A percentile compares a stretch with the other conserved stretches of the same genome.
Evolutionary conservation across 2,888 invertebrate species (phyloP).

Genomic region (Pyrgus malvae): DNA sequence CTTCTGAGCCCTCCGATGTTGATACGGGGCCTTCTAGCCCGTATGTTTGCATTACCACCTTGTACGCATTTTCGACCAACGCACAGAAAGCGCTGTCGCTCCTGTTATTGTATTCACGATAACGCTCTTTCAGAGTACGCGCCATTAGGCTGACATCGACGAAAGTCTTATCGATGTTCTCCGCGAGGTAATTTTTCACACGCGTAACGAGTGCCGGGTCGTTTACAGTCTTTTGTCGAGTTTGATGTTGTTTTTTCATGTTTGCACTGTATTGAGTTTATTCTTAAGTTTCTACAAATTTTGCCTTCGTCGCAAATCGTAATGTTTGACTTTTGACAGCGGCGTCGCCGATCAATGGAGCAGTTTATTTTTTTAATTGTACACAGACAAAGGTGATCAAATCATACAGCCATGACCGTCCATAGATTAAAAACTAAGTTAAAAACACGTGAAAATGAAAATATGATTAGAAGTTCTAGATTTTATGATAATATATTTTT

Average conservation of each 20-base stretch:
- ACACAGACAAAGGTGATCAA: not conserved
- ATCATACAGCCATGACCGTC: too few relatives aligned
- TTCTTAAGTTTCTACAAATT: constrained; percentile 27
- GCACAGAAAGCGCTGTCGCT: constrained; percentile 90
- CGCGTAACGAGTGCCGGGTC: constrained; percentile 83
- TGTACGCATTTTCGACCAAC: constrained; percentile 89
- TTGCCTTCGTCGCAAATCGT: constrained; percentile 47
- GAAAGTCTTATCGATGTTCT: constrained; percentile 89
- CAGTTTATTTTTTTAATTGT: not conserved
- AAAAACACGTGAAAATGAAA: too few relatives aligned
- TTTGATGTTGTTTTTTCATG: constrained; percentile 79
- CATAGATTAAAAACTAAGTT: too few relatives aligned
- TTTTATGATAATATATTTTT: not conserved
- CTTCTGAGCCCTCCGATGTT: constrained; percentile 82
- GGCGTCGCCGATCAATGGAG: constrained; percentile 28
- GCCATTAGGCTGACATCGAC: constrained; percentile 93
- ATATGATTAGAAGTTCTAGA: not conserved
- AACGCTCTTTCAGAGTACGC: constrained; percentile 87
- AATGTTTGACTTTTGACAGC: constrained; percentile 51
- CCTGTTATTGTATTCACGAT: constrained; percentile 89
- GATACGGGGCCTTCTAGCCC: constrained; percentile 82
- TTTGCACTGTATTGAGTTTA: constrained; percentile 25
- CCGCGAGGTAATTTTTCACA: constrained; percentile 89
- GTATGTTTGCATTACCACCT: constrained; percentile 86
- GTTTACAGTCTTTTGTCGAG: constrained; percentile 69